These are phyloP conservation scores for Petrocephalus schoutedeni DNA, from an alignment of 2,797 vertebrate genomes.

Conservation along the genomic window DNA sequence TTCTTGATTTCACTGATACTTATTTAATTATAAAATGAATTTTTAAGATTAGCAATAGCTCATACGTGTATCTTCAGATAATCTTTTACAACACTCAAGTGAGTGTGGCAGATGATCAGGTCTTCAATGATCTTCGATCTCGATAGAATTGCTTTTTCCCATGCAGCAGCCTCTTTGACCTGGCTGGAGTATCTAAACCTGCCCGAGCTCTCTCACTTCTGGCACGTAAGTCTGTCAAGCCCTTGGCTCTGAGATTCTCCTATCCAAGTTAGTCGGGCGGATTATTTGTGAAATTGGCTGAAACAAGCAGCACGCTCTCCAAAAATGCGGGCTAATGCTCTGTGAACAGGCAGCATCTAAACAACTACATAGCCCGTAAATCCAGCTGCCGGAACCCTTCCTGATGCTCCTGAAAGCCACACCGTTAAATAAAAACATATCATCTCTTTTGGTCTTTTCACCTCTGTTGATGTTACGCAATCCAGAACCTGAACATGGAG, in stretches of 20 bases:
- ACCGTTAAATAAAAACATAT: background rate
- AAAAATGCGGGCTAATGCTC: background rate
- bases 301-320: background rate
- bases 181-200: conserved; percentile 22
- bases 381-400: background rate
- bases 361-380: background rate
- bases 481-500: background rate
- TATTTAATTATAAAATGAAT: background rate
- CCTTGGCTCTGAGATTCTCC: background rate
- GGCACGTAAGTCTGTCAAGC: background rate
- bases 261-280: background rate
- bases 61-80: background rate
- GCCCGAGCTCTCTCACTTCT: background rate
- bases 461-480: background rate
- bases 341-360: background rate
- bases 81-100: background rate
- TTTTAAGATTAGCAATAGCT: background rate
- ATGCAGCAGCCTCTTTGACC: conserved; percentile 19
- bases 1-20: background rate
- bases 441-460: background rate
- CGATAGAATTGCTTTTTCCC: conserved; percentile 19
- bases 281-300: background rate
- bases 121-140: background rate
- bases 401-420: background rate
- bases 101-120: background rate